Percentiles rank a stretch among this genome's conserved stretches.
Evolutionary conservation across 2,113 vertebrate species (phyloP).

Genomic region (Tinamus guttatus): DNA sequence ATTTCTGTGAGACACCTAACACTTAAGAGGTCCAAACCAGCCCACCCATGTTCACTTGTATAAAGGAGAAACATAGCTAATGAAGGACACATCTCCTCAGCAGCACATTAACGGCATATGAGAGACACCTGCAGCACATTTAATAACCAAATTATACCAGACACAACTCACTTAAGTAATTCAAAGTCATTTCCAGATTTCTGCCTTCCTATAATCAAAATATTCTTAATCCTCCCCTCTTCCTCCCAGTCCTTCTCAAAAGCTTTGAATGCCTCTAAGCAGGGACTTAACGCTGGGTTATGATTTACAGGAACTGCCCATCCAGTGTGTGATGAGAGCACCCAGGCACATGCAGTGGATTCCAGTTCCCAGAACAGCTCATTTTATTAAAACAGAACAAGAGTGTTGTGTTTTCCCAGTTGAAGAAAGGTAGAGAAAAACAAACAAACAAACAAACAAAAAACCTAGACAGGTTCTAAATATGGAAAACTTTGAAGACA

Average conservation of each 20-base stretch:
- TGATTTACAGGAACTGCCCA: not conserved
- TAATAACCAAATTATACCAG: not conserved
- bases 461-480: not conserved
- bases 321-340: not conserved
- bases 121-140: accelerated
- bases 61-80: accelerated
- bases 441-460: not conserved
- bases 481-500: conserved; percentile 21
- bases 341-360: accelerated
- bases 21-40: not conserved
- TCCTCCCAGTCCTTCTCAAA: not conserved
- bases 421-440: conserved; percentile 53
- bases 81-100: not conserved
- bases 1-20: not conserved
- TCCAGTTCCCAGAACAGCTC: conserved; percentile 36
- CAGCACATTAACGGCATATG: not conserved
- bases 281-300: not conserved
- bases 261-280: not conserved
- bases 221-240: not conserved
- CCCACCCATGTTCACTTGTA: accelerated
- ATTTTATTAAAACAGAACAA: conserved; percentile 39
- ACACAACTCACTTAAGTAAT: not conserved
- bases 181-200: not conserved
- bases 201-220: not conserved
- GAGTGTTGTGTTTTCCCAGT: conserved; percentile 50